Evolutionary conservation across 2,888 invertebrate genomes (phyloP), one percentile per base, ranked within the genome.

Genomic region (Tyria jacobaeae): DNA sequence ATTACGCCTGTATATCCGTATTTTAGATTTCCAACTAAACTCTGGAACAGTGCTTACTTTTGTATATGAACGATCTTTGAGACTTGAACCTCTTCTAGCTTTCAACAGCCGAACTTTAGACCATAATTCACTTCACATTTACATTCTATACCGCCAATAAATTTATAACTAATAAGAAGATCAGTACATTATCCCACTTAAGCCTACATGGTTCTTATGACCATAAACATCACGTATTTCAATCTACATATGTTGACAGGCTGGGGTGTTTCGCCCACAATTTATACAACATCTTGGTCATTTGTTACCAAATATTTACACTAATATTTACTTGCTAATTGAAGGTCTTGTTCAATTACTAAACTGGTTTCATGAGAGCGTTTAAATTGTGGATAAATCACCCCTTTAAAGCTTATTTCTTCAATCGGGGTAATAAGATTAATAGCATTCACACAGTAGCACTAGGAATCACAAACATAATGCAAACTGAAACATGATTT

Each of bases 391-490:
- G 61, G 61, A 68, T 65, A 57, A 62, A 55, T 27, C 41, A 57
- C 51, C 47, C 56, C 57, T 59, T 81, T 82, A 83, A 82, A 82
- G 82, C 82, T 80, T 63, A n/a, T 74, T 65, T 68, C 77, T 76
- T 73, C 69, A 66, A 69, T 80, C 62, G 60, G 57, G 27, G 55
- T 51, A 58, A 64, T 72, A 69, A 68, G 60, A 68, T 72, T 60
- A 70, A 52, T 73, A 74, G 70, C 76, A 64, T 77, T 73, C 67
- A 60, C 65, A 67, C 65, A 70, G 62, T 68, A 73, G 53, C 68
- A 68, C 66, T 50, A 59, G 39, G 57, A 56, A 65, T 68, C 58
- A 68, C 64, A 64, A 62, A 65, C 56, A 66, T n/a, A n/a, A n/a
- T n/a, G n/a, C n/a, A n/a, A n/a, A n/a, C n/a, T n/a, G 34, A 62